Evolutionary conservation across 2,888 invertebrate genomes (phyloP).

Genomic region (Andrena fulva): DNA sequence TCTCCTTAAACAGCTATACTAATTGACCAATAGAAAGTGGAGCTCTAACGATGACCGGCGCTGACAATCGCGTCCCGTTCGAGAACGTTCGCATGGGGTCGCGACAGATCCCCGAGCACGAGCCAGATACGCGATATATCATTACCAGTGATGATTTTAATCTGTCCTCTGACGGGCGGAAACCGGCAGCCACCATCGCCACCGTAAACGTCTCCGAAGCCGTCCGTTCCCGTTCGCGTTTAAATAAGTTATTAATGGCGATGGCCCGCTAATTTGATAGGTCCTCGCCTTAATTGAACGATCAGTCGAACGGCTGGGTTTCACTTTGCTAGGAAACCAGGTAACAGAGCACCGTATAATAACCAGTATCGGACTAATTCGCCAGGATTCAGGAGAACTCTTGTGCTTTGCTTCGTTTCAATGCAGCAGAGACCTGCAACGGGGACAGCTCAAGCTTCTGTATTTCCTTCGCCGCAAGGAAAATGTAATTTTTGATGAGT

Average conservation of each 20-base stretch:
- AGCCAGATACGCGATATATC: constrained; percentile 5
- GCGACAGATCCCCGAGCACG: constrained; percentile 20
- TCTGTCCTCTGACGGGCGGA: neutral
- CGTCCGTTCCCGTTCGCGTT: constrained; percentile 2
- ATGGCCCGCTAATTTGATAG: constrained; percentile 7
- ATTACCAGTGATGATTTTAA: constrained; percentile 20
- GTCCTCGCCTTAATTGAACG: constrained; percentile 34
- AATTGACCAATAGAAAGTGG: constrained; percentile 80
- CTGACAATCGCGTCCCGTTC: constrained; percentile 71
- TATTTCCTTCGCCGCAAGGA: neutral
- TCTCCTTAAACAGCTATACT: constrained; percentile 78
- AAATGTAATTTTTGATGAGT: neutral
- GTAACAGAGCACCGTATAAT: neutral
- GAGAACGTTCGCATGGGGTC: constrained; percentile 61
- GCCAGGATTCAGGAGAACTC: neutral
- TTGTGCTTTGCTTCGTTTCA: neutral
- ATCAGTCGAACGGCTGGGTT: constrained; percentile 31
- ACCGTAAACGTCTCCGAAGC: neutral
- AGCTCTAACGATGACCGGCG: constrained; percentile 70
- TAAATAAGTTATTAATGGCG: constrained; percentile 17
- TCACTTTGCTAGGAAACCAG: constrained; percentile 1
- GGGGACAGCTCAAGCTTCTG: too few relatives aligned
- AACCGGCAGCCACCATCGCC: neutral
- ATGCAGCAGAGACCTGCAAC: neutral
- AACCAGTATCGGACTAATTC: neutral